Conservation (phyloP, 2,888 invertebrate genomes). For the Drosophila setosimentum region DNA sequence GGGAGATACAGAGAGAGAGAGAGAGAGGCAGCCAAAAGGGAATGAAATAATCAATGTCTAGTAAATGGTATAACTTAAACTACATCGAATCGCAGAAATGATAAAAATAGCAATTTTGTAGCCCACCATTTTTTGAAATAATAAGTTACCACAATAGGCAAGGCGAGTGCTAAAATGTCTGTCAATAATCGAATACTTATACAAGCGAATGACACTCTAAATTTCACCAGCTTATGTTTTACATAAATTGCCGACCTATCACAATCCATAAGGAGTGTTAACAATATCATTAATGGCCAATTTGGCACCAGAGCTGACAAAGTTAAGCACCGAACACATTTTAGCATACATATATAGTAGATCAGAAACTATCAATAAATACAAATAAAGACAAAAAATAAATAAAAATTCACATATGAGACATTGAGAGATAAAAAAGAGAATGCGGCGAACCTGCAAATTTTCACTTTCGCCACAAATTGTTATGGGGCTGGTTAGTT, state of each 20-base stretch:
- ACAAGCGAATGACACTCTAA: conserved; percentile 27
- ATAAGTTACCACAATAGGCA: conserved; percentile 2
- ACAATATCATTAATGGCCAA: conserved; percentile 51
- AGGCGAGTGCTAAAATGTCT: conserved; percentile 13
- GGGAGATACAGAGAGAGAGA: background rate
- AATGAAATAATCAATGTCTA: background rate
- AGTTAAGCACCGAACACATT: conserved; percentile 19
- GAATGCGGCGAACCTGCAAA: conserved; percentile 30
- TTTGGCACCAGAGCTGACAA: conserved; percentile 30
- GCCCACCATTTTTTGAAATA: background rate
- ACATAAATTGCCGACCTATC: conserved; percentile 30
- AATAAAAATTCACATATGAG: conserved; percentile 3
- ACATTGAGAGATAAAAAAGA: conserved; percentile 48
- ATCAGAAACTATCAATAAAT: conserved; percentile 18
- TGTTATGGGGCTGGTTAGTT: conserved; percentile 32
- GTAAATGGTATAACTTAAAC: background rate
- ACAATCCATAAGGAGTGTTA: conserved; percentile 37
- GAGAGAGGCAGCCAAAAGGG: background rate
- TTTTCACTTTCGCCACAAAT: conserved; percentile 56
- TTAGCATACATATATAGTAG: conserved; percentile 11
- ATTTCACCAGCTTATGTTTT: conserved; percentile 58
- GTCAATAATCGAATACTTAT: conserved; percentile 25
- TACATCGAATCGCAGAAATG: background rate
- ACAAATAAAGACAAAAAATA: conserved; percentile 6
- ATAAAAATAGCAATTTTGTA: background rate